These are phyloP conservation scores for Drosophila oshimai DNA, from an alignment of 1,140 invertebrate species.

Conservation along the genomic window DNA sequence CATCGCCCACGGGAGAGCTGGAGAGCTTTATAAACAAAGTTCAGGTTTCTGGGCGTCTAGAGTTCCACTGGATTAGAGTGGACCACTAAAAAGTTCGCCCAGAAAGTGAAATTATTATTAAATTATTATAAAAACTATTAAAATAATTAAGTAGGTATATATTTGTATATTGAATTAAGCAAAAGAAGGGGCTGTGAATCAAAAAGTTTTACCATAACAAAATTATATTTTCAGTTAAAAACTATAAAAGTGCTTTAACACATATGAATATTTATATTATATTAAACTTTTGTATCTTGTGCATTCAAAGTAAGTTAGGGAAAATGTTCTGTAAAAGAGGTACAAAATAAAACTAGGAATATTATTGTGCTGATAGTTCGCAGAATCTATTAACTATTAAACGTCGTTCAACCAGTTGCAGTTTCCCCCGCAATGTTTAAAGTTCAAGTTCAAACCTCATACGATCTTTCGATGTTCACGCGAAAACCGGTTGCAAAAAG, in stretches of 20 bases:
- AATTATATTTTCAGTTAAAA: too few relatives aligned
- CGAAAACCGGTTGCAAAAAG: slow-evolving; percentile 18
- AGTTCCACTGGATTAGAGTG: slow-evolving; percentile 7
- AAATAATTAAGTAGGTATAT: background rate
- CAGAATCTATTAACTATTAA: background rate
- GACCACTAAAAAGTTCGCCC: background rate
- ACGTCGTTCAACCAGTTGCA: background rate
- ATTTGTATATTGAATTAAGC: too few relatives aligned
- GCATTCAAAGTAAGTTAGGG: too few relatives aligned
- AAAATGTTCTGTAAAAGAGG: too few relatives aligned
- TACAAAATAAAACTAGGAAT: background rate
- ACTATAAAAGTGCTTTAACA: too few relatives aligned
- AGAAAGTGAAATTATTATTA: background rate
- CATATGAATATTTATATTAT: too few relatives aligned
- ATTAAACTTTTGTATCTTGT: too few relatives aligned
- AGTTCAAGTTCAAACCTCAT: slow-evolving; percentile 11
- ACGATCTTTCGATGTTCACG: slow-evolving; percentile 1
- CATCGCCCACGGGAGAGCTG: slow-evolving; percentile 12
- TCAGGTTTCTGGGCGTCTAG: slow-evolving; percentile 20
- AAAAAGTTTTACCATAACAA: too few relatives aligned
- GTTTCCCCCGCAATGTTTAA: background rate
- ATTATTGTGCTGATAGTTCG: too few relatives aligned
- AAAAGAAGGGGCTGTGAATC: too few relatives aligned
- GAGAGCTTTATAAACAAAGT: slow-evolving; percentile 26
- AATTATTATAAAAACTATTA: background rate